phyloP scores from a whole-genome alignment of 2,888 invertebrate species.

The Heliconius cydno region DNA sequence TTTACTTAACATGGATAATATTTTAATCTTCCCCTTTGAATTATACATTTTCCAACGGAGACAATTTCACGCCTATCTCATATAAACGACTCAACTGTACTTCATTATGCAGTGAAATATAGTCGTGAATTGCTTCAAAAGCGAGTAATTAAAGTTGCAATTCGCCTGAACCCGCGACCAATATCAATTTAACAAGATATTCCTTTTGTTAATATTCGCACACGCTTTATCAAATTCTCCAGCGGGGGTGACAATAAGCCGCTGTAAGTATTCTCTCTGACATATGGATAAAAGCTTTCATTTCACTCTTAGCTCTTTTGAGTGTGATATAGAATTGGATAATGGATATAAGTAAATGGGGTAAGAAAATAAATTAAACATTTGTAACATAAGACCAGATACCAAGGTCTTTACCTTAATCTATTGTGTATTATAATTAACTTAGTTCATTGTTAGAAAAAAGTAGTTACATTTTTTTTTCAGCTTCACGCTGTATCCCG shows the following conservation, averaged over 20 bases:
- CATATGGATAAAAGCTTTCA: slow-evolving; percentile 84
- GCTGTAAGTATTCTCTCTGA: slow-evolving; percentile 83
- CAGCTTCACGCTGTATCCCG: neutral
- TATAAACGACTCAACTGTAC: slow-evolving; percentile 66
- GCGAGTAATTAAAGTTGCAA: slow-evolving; percentile 57
- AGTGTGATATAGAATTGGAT: slow-evolving; percentile 62
- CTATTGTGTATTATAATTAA: neutral
- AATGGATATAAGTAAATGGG: slow-evolving; percentile 49
- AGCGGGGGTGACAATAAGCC: slow-evolving; percentile 84
- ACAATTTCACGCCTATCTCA: slow-evolving; percentile 78
- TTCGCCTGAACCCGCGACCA: slow-evolving; percentile 61
- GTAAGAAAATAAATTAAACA: slow-evolving; percentile 33
- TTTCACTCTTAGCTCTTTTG: slow-evolving; percentile 82
- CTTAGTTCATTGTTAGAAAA: neutral
- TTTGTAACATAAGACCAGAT: slow-evolving; percentile 8
- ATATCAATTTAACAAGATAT: slow-evolving; percentile 84
- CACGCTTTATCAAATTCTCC: slow-evolving; percentile 84
- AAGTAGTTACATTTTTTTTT: neutral
- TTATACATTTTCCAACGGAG: slow-evolving; percentile 83
- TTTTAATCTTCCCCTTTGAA: slow-evolving; percentile 85
- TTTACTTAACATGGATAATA: slow-evolving; percentile 85
- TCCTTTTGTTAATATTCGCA: slow-evolving; percentile 85
- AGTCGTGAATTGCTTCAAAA: slow-evolving; percentile 49
- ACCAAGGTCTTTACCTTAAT: neutral
- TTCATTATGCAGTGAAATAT: slow-evolving; percentile 61